These are phyloP conservation scores for Unio pictorum DNA, from an alignment of 2,888 invertebrate species.

Conservation along the genomic window DNA sequence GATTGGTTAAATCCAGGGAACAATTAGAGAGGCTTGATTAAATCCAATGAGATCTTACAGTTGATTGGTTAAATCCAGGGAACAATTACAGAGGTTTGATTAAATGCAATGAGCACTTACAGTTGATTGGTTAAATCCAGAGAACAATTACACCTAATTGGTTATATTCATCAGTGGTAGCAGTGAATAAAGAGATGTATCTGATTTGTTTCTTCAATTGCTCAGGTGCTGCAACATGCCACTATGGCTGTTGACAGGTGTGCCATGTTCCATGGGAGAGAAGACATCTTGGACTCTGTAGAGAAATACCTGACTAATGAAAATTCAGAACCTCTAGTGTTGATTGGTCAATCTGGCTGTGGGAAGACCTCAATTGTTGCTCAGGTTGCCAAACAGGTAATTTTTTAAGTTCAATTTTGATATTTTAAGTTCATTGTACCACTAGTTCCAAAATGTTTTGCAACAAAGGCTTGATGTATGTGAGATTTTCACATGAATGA, in stretches of 20 bases:
- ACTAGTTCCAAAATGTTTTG: background rate
- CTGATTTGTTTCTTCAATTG: background rate
- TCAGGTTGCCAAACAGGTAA: conserved; percentile 48
- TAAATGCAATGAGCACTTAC: too few species aligned
- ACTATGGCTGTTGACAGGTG: conserved; percentile 48
- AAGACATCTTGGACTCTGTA: conserved; percentile 46
- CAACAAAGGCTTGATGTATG: background rate
- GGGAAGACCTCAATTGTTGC: conserved; percentile 66
- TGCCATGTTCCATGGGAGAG: conserved; percentile 53
- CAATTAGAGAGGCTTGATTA: too few species aligned
- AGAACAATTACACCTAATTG: too few species aligned
- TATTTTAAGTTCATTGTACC: background rate
- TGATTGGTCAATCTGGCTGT: conserved; percentile 60
- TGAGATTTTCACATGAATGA: background rate
- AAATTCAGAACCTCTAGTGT: conserved; percentile 44
- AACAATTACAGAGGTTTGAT: too few species aligned
- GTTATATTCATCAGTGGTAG: too few species aligned
- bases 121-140: too few species aligned
- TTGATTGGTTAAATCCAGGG: too few species aligned
- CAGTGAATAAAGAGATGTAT: too few species aligned
- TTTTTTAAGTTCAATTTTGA: background rate
- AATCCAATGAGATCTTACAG: too few species aligned
- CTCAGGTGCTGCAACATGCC: conserved; percentile 55
- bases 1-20: too few species aligned
- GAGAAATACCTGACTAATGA: conserved; percentile 38